Conservation (phyloP, 2,113 vertebrate genomes). For the Cisticola juncidis region DNA sequence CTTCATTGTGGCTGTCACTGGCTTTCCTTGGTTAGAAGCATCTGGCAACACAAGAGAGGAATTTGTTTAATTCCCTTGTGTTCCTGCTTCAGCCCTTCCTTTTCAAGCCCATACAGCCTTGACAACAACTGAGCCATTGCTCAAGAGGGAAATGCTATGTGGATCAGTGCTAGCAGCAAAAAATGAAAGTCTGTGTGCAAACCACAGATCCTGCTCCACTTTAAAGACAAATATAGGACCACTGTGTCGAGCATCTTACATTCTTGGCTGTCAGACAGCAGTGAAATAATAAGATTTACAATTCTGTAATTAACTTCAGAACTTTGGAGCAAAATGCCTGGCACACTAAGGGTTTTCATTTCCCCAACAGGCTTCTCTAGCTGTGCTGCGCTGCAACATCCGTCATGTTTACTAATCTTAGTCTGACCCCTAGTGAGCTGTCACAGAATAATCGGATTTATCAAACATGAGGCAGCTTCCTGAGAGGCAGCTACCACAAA, state of each 20-base stretch:
- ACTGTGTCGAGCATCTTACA: neutral
- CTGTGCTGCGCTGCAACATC: neutral
- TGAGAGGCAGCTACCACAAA: neutral
- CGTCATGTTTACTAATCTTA: conserved; percentile 2
- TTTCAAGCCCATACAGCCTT: neutral
- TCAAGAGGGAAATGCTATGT: neutral
- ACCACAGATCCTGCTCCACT: neutral
- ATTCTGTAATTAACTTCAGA: conserved; percentile 5
- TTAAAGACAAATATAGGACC: neutral
- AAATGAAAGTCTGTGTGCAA: neutral
- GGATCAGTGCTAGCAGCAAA: neutral
- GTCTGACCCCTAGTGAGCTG: conserved; percentile 63
- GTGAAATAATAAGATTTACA: neutral
- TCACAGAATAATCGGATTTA: conserved; percentile 22
- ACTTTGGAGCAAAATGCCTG: neutral
- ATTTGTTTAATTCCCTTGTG: neutral
- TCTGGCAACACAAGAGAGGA: conserved; percentile 6
- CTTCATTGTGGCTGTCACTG: neutral
- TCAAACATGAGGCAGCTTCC: neutral
- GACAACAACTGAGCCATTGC: neutral
- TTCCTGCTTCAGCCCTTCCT: neutral
- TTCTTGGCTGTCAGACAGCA: neutral
- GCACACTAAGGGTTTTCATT: neutral
- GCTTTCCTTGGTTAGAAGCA: neutral
- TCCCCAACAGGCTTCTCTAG: neutral